Percentiles rank a stretch among this genome's conserved stretches.
These are phyloP conservation scores for Trichonephila clavipes DNA, from an alignment of 1,140 invertebrate genomes.

Conservation along the genomic window DNA sequence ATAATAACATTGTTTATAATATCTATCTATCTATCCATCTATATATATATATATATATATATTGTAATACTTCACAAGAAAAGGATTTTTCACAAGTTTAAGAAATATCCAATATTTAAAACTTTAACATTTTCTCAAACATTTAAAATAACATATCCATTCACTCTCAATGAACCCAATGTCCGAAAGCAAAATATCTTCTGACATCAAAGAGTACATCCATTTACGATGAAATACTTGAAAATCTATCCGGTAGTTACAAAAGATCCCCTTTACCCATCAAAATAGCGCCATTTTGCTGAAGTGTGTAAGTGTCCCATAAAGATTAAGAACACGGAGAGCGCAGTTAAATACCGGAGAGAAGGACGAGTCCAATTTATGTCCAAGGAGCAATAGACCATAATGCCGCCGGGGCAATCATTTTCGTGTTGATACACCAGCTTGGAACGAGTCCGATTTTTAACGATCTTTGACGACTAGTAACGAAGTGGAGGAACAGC, in stretches of 20 bases:
- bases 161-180: no score
- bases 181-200: no score
- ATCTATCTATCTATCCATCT: no score
- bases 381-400: constrained; percentile 18
- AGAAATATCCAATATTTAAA: no score
- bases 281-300: background rate
- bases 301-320: background rate
- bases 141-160: no score
- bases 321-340: background rate
- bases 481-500: background rate
- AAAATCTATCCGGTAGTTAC: background rate
- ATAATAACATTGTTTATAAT: no score
- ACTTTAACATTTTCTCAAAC: no score
- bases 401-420: constrained; percentile 9
- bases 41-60: no score
- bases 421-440: constrained; percentile 23
- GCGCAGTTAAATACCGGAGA: background rate
- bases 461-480: background rate
- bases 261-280: background rate
- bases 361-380: constrained; percentile 27
- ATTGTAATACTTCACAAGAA: no score
- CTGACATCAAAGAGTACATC: background rate
- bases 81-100: no score
- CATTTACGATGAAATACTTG: background rate
- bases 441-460: constrained; percentile 1